Evolutionary conservation across 2,113 vertebrate genomes (phyloP), one percentile per base, ranked within the genome.

Genomic region (Entomyzon cyanotis): DNA sequence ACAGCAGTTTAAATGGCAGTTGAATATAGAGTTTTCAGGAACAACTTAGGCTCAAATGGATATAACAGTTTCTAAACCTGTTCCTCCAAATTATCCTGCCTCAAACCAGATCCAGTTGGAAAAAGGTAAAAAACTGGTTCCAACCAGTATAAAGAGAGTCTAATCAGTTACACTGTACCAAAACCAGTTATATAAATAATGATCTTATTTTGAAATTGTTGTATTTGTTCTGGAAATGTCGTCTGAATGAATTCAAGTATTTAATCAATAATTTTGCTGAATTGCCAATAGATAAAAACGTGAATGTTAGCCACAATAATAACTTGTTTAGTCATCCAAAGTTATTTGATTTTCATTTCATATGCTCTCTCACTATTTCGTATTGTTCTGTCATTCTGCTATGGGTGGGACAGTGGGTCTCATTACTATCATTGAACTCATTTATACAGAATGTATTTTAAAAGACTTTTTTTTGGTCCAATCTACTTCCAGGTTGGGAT

Each of bases 151-250:
- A 58, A 65, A n/a, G 8, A n/a, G 3, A 5, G 41, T 75, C 24
- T 8, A 30, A 1, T 41, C 3, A 1, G 15, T 50, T 42, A 42
- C 15, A 58, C 5, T 0, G 0, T 25, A 21, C 10, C 5, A 58
- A 85, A 85, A 3, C 21, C 12, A 76, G 20, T 17, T 50, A 17
- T 37, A 25, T 17, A 75, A 94, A 31, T 63, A 71, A 28, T 30
- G 5, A 9, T 70, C 3, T 56, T 63, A 65, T n/a, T 39, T 37
- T 73, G 30, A 64, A 85, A 5, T 69, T 62, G 55, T 5, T 84
- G 5, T 30, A 63, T 92, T 56, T 94, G 6, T 59, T 83, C 42
- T 81, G 31, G 23, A 86, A 93, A 81, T 23, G 24, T 77, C 18
- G n/a, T 30, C 9, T 41, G 42, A 69, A 90, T 62, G 30, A 37